Evolutionary conservation across 1,140 invertebrate genomes (phyloP).

Genomic region (Agraylea sexmaculata): DNA sequence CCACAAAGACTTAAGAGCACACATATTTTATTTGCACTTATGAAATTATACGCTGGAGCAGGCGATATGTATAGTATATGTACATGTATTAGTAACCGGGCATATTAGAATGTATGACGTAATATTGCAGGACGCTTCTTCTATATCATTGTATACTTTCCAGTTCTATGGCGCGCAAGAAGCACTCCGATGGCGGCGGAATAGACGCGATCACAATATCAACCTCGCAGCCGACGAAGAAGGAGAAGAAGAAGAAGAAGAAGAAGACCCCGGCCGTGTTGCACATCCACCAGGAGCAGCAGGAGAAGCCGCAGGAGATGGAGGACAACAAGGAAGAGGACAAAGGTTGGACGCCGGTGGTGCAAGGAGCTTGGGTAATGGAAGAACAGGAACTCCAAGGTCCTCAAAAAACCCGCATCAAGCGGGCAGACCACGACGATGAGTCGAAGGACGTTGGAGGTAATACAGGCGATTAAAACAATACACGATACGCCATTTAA

Average conservation of each 20-base stretch:
- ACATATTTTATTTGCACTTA: no score
- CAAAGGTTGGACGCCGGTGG: conserved; percentile 14
- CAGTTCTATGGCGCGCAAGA: conserved; percentile 18
- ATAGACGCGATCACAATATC: conserved; percentile 19
- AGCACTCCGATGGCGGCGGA: conserved; percentile 10
- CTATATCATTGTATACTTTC: no score
- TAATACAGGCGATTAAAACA: no score
- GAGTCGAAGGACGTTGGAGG: conserved; percentile 14
- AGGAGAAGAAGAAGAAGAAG: conserved; percentile 19
- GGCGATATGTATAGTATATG: no score
- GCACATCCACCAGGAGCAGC: conserved; percentile 14
- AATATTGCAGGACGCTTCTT: no score
- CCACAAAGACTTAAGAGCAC: no score
- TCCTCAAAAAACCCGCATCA: conserved; percentile 17
- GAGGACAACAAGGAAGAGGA: conserved; percentile 11
- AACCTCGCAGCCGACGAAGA: conserved; percentile 11
- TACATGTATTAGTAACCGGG: no score
- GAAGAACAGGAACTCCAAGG: conserved; percentile 14
- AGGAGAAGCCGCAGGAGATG: not conserved
- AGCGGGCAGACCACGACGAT: conserved; percentile 13
- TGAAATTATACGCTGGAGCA: no score
- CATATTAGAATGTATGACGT: no score
- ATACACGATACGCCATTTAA: no score
- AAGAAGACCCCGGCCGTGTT: conserved; percentile 17
- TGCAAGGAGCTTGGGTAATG: not conserved